A percentile compares a stretch with the other conserved stretches of the same genome.
These are phyloP conservation scores for Balanococcus diminutus DNA, from an alignment of 2,888 invertebrate genomes.

Conservation along the genomic window DNA sequence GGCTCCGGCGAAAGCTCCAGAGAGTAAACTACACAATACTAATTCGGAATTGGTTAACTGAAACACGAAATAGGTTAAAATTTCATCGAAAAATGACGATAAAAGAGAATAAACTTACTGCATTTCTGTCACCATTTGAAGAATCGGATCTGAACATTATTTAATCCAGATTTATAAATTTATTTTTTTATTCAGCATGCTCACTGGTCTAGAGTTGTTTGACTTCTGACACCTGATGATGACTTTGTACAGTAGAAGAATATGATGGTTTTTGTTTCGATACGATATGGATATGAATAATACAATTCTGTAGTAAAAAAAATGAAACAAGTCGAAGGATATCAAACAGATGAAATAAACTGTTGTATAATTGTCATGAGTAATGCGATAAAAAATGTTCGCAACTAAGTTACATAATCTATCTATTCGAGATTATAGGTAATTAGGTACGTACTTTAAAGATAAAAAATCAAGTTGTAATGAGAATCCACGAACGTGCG, in stretches of 20 bases:
- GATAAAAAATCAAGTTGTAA: not conserved
- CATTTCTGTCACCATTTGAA: not conserved
- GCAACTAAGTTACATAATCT: not conserved
- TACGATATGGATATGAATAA: not conserved
- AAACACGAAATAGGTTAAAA: conserved; percentile 56
- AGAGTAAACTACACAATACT: conserved; percentile 80
- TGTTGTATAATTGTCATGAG: not conserved
- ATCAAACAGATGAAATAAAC: not conserved
- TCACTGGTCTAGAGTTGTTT: not conserved
- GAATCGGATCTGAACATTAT: not conserved
- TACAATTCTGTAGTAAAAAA: not conserved
- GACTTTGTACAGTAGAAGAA: not conserved
- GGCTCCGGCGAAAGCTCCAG: conserved; percentile 94
- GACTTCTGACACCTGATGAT: not conserved
- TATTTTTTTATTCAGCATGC: not conserved
- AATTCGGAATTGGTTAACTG: conserved; percentile 67
- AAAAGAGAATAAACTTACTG: conserved; percentile 16
- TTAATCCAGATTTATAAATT: not conserved
- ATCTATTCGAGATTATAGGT: not conserved
- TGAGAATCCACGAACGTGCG: too few relatives aligned
- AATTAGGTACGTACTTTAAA: not conserved
- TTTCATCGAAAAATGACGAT: not conserved
- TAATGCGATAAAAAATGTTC: not conserved
- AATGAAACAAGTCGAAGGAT: not conserved
- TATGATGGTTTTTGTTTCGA: not conserved